Conservation (phyloP, 2,113 vertebrate species). For the Acrocephalus arundinaceus region DNA sequence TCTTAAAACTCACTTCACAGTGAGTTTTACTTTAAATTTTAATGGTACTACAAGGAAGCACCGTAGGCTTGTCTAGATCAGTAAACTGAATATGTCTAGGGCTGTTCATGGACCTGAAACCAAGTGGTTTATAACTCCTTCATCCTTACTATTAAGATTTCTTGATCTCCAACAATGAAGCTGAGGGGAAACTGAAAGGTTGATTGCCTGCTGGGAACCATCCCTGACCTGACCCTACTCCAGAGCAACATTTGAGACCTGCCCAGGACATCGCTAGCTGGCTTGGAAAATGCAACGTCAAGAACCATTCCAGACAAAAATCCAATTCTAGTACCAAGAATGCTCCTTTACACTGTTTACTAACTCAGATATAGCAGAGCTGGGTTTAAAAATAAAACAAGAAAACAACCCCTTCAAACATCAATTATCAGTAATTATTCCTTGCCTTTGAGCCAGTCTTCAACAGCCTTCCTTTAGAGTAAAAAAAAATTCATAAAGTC, state of each 20-base stretch:
- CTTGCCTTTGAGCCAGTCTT: not conserved
- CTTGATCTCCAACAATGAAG: not conserved
- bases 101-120: not conserved
- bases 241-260: accelerated
- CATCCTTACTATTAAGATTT: not conserved
- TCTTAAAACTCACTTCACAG: not conserved
- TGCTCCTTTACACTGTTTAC: not conserved
- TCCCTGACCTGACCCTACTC: not conserved
- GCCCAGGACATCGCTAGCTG: not conserved
- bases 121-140: not conserved
- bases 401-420: not conserved
- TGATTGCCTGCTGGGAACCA: not conserved
- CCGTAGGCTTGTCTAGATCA: not conserved
- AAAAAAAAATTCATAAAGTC: not conserved
- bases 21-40: not conserved
- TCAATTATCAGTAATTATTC: not conserved
- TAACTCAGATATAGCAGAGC: not conserved
- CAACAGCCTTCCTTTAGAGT: not conserved
- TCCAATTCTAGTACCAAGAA: not conserved
- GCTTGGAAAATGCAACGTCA: not conserved
- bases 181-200: not conserved
- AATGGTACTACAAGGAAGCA: not conserved
- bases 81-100: not conserved
- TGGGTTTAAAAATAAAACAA: not conserved
- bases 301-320: not conserved